These are phyloP conservation scores for Indri indri DNA, from an alignment of 2,113 vertebrate genomes.

Conservation along the genomic window DNA sequence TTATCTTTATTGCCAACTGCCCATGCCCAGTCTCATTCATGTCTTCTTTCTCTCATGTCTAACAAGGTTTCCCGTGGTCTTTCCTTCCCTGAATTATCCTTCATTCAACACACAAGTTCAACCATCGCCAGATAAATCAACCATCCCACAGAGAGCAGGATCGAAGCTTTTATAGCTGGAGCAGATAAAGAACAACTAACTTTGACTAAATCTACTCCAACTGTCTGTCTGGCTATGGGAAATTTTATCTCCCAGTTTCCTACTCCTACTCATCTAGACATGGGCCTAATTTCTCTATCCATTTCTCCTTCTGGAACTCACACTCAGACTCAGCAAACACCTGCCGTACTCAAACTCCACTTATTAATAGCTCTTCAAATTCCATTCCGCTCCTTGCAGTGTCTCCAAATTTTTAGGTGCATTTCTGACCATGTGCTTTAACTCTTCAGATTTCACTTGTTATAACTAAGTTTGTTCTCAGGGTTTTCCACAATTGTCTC, in stretches of 20 bases:
- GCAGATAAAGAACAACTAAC: neutral
- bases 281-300: neutral
- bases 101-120: neutral
- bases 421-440: neutral
- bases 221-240: neutral
- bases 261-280: neutral
- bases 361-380: neutral
- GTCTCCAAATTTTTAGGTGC: neutral
- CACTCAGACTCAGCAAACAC: neutral
- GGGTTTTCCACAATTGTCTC: neutral
- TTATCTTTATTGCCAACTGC: neutral
- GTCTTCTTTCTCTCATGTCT: neutral
- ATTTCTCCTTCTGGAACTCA: neutral
- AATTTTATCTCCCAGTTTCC: neutral
- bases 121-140: neutral
- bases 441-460: neutral
- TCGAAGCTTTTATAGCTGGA: neutral
- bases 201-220: too few species aligned
- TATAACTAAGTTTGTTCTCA: neutral
- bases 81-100: neutral
- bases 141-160: neutral
- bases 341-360: accelerated
- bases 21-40: neutral
- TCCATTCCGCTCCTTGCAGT: too few species aligned
- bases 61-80: neutral